Percentiles rank a stretch among this genome's conserved stretches.
Evolutionary conservation across 2,888 invertebrate genomes (phyloP).

Genomic region (Drosophila peninsularis): DNA sequence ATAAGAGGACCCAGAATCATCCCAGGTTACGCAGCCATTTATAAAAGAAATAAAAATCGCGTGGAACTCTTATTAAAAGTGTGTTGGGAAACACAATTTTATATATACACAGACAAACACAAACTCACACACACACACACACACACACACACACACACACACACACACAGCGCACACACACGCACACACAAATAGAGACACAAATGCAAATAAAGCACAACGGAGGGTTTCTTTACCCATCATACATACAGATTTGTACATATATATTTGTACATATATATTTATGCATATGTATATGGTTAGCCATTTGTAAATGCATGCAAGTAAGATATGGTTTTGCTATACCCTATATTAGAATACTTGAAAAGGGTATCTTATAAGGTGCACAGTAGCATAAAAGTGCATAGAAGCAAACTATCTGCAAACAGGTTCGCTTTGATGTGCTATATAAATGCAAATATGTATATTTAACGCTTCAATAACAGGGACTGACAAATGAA

Average conservation of each 20-base stretch:
- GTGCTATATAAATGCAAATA: too few relatives aligned
- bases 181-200: slow-evolving; percentile 1
- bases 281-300: not conserved
- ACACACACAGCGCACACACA: too few relatives aligned
- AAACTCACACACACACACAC: slow-evolving; percentile 2
- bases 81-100: slow-evolving; percentile 34
- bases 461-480: too few relatives aligned
- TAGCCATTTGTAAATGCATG: not conserved
- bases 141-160: not conserved
- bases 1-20: slow-evolving; percentile 55
- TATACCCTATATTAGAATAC: not conserved
- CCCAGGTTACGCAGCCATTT: slow-evolving; percentile 46
- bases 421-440: too few relatives aligned
- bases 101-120: slow-evolving; percentile 1
- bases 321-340: not conserved
- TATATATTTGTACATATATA: not conserved
- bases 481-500: too few relatives aligned
- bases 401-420: not conserved
- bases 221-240: slow-evolving; percentile 3
- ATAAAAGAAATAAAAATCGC: slow-evolving; percentile 46
- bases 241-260: not conserved
- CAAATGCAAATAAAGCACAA: slow-evolving; percentile 5
- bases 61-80: slow-evolving; percentile 50
- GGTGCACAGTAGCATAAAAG: too few relatives aligned
- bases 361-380: not conserved